A percentile compares a stretch with the other conserved stretches of the same genome.
These are phyloP conservation scores for Siniperca obscura DNA, from an alignment of 2,797 vertebrate species.

Conservation along the genomic window DNA sequence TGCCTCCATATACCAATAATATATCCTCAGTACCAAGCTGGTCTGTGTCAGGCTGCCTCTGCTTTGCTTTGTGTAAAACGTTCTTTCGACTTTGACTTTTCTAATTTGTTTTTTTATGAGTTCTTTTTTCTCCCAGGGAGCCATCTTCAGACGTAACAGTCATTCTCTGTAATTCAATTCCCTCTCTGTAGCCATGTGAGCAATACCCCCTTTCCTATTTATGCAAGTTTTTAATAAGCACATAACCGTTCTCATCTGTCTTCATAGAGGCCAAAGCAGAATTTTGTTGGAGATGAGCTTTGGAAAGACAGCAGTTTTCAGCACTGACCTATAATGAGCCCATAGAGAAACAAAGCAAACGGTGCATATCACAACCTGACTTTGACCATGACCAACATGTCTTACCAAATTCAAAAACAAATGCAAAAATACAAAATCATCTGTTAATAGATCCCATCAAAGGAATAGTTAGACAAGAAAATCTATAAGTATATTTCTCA, in stretches of 20 bases:
- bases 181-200: slow-evolving; percentile 18
- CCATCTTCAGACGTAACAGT: slow-evolving; percentile 33
- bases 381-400: not conserved
- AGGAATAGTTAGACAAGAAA: not conserved
- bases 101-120: slow-evolving; percentile 45
- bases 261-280: not conserved
- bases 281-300: not conserved
- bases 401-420: not conserved
- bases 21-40: not conserved
- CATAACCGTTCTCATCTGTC: not conserved
- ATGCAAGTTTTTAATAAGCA: slow-evolving; percentile 15
- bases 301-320: not conserved
- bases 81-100: slow-evolving; percentile 21
- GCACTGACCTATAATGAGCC: not conserved
- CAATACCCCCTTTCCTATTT: slow-evolving; percentile 28
- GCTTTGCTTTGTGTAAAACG: not conserved
- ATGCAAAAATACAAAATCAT: not conserved
- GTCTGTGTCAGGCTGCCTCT: not conserved
- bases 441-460: not conserved
- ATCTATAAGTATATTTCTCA: no score
- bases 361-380: not conserved
- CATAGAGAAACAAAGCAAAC: slow-evolving; percentile 1
- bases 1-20: not conserved
- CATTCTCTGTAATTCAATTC: slow-evolving; percentile 44
- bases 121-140: slow-evolving; percentile 41